A percentile compares a stretch with the other conserved stretches of the same genome.
These are phyloP conservation scores for Panagrolaimus sp. DNA, from an alignment of 1,140 invertebrate genomes.

Conservation along the genomic window DNA sequence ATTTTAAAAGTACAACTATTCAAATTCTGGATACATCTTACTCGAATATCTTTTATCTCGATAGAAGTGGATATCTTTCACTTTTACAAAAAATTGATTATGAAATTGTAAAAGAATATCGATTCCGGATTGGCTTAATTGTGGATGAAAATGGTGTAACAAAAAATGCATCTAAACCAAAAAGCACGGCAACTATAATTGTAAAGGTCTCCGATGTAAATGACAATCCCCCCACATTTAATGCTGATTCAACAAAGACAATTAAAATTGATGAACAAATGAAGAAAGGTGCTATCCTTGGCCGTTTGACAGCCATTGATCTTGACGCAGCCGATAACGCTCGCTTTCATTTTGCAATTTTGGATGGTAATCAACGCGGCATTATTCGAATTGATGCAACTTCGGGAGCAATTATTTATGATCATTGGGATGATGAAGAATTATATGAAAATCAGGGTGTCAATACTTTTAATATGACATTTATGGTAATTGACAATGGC, in stretches of 20 bases:
- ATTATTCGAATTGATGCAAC: constrained; percentile 19
- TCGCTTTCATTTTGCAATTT: constrained; percentile 22
- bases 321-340: constrained; percentile 24
- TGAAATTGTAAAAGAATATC: neutral
- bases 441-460: constrained; percentile 15
- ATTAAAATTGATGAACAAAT: constrained; percentile 20
- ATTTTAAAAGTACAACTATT: neutral
- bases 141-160: neutral
- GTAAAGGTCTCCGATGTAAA: constrained; percentile 29
- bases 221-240: constrained; percentile 41
- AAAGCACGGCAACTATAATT: neutral
- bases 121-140: neutral
- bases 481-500: constrained; percentile 18
- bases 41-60: constrained; percentile 3
- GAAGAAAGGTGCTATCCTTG: constrained; percentile 24
- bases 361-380: constrained; percentile 28
- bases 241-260: constrained; percentile 6
- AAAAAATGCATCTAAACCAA: neutral
- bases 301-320: constrained; percentile 23
- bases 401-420: constrained; percentile 27
- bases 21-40: constrained; percentile 15
- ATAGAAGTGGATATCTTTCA: neutral
- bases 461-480: constrained; percentile 9
- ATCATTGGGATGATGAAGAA: constrained; percentile 35
- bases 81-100: neutral